Conservation (phyloP, 2,888 invertebrate species). For the Petrophora chlorosata region DNA sequence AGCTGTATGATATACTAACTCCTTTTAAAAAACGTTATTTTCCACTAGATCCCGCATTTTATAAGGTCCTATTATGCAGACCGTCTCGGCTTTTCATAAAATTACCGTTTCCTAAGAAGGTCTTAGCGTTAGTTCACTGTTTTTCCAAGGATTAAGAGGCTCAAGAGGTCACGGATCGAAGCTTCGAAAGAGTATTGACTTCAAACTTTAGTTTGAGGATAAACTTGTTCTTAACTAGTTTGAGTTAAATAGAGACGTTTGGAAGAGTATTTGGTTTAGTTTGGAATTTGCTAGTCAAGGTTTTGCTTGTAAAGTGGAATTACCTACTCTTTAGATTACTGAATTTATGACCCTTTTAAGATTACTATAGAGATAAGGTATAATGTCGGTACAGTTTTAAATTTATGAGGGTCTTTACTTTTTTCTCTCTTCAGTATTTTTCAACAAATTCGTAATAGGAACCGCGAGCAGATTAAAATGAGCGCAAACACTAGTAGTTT, state of each 20-base stretch:
- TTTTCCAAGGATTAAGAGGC: constrained; percentile 16
- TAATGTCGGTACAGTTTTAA: too few species aligned
- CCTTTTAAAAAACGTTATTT: constrained; percentile 9
- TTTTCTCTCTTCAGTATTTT: too few species aligned
- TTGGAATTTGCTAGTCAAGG: neutral
- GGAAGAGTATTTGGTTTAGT: neutral
- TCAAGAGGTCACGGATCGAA: constrained; percentile 12
- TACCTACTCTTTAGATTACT: too few species aligned
- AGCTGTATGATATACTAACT: constrained; percentile 1
- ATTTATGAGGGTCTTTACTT: too few species aligned
- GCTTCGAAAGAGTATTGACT: constrained; percentile 15
- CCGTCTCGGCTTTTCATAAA: constrained; percentile 2
- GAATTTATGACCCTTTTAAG: too few species aligned
- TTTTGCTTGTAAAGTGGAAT: too few species aligned
- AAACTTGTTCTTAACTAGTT: constrained; percentile 2
- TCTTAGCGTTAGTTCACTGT: constrained; percentile 9
- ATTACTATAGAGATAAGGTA: too few species aligned
- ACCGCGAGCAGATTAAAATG: too few species aligned
- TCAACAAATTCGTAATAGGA: too few species aligned
- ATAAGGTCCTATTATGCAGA: constrained; percentile 10
- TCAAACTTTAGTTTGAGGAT: constrained; percentile 5
- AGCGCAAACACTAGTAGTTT: too few species aligned
- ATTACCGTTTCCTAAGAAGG: constrained; percentile 5
- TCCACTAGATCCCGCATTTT: constrained; percentile 7
- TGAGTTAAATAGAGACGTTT: constrained; percentile 3